Evolutionary conservation across 2,113 vertebrate genomes (phyloP), one percentile per base, ranked within the genome.

Genomic region (Cinclus cinclus): DNA sequence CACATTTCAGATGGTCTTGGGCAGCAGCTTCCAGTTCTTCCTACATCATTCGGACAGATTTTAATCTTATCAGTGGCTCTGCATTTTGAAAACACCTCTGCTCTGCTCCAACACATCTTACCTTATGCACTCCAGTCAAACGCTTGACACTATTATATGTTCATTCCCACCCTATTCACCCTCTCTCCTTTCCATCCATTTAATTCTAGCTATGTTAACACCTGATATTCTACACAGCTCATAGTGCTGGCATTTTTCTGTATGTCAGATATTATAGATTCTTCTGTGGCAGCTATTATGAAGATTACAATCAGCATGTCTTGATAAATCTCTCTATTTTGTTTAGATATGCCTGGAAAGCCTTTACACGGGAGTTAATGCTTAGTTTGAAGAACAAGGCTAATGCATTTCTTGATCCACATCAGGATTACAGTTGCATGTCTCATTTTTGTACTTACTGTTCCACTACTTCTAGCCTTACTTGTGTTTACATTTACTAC

Each of bases 141-240:
- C 41, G 25, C 50, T 47, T 74, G 28, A 5, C 0, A 0, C 35
- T 21, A 23, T 41, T 80, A 23, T n/a, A 53, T 58, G 18, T 18
- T 13, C 28, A 77, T 80, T 60, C 44, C 24, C n/a, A 90, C 37
- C 21, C 59, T 65, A 62, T 63, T 42, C 68, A 35, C 20, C 10
- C 18, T 35, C 13, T 49, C 28, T 46, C 50, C 64, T 39, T 77
- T 76, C 15, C 25, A 63, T 67, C 30, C 30, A 33, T 39, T 80
- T 83, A 81, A 50, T 74, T 90, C 68, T 44, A 95, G 42, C 30
- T 63, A 62, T 6, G 10, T 7, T 59, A 24, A 59, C 46, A 63
- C 35, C 27, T 35, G 55, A 49, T 33, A 56, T 67, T 74, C 65
- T 49, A 42, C 59, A 67, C 10, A 90, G 49, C 15, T 64, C 13